A percentile compares a stretch with the other conserved stretches of the same genome.
Conservation (phyloP, 2,113 vertebrate species). For the Dasyornis broadbenti region DNA sequence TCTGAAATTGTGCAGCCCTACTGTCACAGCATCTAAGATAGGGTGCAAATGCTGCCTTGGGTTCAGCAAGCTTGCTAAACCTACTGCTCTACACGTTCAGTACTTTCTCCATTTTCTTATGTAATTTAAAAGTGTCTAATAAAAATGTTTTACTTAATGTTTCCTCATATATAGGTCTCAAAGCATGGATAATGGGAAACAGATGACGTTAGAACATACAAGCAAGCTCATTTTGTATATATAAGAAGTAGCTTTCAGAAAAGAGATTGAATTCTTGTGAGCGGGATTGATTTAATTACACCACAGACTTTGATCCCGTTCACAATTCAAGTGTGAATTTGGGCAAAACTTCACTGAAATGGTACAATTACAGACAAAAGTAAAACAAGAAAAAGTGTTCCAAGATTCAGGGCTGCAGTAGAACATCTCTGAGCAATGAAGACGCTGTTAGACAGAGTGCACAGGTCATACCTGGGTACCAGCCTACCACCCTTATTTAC, state of each 20-base stretch:
- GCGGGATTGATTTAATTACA: conserved; percentile 9
- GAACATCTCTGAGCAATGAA: neutral
- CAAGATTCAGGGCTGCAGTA: neutral
- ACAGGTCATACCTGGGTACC: neutral
- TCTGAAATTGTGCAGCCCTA: neutral
- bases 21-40: neutral
- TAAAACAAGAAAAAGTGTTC: neutral
- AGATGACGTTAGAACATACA: neutral
- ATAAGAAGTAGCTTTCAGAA: neutral
- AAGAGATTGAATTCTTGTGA: neutral
- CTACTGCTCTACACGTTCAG: neutral
- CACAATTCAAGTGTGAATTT: neutral
- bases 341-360: neutral
- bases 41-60: neutral
- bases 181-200: conserved; percentile 31
- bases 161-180: conserved; percentile 13
- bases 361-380: neutral
- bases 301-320: neutral
- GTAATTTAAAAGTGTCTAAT: conserved; percentile 7
- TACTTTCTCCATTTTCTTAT: neutral
- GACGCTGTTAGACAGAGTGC: neutral
- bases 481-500: neutral
- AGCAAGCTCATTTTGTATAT: neutral
- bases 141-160: conserved; percentile 34
- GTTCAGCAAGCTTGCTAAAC: neutral